phyloP scores from a whole-genome alignment of 1,140 invertebrate species.

The Contarinia nasturtii region DNA sequence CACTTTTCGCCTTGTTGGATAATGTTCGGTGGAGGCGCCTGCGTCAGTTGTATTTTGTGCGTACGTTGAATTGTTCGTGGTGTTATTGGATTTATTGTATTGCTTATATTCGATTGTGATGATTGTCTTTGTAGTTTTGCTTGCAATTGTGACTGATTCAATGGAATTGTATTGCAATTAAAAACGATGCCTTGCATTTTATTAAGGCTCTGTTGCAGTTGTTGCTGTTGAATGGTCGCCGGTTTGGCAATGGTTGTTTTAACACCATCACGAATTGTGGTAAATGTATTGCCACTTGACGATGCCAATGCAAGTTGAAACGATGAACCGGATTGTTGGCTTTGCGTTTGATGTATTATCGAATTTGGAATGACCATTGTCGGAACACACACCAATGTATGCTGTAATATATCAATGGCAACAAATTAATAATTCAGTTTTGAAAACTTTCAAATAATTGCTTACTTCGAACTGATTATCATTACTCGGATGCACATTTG shows the following conservation, averaged over 20 bases:
- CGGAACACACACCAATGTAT: constrained; percentile 28
- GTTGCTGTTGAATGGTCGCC: constrained; percentile 11
- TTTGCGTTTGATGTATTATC: background rate
- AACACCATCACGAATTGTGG: background rate
- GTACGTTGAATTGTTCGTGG: too few species aligned
- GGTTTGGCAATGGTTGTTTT: background rate
- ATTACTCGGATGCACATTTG: too few species aligned
- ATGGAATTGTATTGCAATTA: background rate
- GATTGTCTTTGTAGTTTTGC: too few species aligned
- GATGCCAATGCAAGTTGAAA: background rate
- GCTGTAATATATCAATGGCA: too few species aligned
- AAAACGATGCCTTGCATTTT: background rate
- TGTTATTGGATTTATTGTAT: constrained; percentile 3
- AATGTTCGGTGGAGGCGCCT: too few species aligned
- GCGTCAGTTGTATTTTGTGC: too few species aligned
- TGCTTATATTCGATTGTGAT: too few species aligned
- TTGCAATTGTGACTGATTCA: constrained; percentile 2
- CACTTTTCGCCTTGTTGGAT: too few species aligned
- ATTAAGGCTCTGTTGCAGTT: constrained; percentile 7
- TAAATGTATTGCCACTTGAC: constrained; percentile 1
- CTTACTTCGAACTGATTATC: constrained; percentile 2
- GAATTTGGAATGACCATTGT: constrained; percentile 13
- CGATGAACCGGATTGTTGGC: background rate
- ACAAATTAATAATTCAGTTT: too few species aligned
- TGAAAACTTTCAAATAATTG: too few species aligned